Percentiles rank a stretch among this genome's conserved stretches.
Conservation (phyloP, 1,140 invertebrate genomes). For the Drosophila tani region DNA sequence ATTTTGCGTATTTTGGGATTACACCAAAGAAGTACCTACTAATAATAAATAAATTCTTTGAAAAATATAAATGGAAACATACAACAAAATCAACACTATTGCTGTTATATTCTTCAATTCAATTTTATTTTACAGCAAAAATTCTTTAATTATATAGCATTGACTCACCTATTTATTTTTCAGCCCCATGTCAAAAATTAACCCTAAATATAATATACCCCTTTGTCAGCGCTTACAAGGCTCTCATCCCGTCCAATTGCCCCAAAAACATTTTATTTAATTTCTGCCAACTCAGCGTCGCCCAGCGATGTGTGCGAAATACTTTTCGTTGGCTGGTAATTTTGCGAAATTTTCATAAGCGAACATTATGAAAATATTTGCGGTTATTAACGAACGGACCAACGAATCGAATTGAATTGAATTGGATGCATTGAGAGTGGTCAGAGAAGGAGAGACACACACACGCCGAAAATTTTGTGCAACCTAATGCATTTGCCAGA, state of each 20-base stretch:
- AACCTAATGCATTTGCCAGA: conserved; percentile 44
- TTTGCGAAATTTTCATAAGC: conserved; percentile 46
- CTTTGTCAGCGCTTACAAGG: not conserved
- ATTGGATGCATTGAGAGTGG: conserved; percentile 34
- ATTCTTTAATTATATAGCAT: too few species aligned
- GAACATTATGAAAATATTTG: conserved; percentile 52
- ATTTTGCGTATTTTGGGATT: not conserved
- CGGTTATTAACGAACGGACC: conserved; percentile 46
- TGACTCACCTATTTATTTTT: not conserved
- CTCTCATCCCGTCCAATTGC: conserved; percentile 6
- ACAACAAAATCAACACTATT: not conserved
- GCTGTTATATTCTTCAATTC: too few species aligned
- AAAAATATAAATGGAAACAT: too few species aligned
- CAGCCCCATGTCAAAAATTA: too few species aligned
- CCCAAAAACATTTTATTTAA: conserved; percentile 31
- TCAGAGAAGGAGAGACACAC: not conserved
- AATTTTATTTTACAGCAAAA: too few species aligned
- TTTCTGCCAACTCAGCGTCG: conserved; percentile 45
- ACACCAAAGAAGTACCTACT: not conserved
- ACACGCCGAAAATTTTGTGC: conserved; percentile 9
- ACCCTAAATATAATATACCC: not conserved
- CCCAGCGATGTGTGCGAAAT: conserved; percentile 44
- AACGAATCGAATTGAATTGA: conserved; percentile 36
- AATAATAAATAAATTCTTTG: not conserved
- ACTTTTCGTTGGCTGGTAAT: conserved; percentile 28